These are phyloP conservation scores for Chionoecetes opilio DNA, from an alignment of 1,140 invertebrate species.

Conservation along the genomic window DNA sequence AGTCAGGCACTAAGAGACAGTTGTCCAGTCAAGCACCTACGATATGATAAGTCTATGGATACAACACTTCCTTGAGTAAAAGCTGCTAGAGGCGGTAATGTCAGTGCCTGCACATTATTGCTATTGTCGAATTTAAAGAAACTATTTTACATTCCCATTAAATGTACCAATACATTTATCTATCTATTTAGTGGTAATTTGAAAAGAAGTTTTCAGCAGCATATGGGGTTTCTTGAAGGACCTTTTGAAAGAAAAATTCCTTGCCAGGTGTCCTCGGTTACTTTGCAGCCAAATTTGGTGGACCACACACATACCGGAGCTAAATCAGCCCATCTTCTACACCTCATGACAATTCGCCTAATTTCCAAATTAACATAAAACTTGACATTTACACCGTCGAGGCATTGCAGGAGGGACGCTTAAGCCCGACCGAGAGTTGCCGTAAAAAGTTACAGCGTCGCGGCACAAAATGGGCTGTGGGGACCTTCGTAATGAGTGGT, in stretches of 20 bases:
- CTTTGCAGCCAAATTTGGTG: neutral
- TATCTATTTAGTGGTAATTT: neutral
- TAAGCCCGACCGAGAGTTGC: neutral
- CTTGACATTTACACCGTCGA: constrained; percentile 71
- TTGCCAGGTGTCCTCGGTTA: neutral
- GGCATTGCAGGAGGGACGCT: constrained; percentile 62
- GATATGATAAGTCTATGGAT: too few species aligned
- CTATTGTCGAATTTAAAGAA: too few species aligned
- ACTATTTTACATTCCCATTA: too few species aligned
- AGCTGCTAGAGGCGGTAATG: too few species aligned
- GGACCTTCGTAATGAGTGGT: constrained; percentile 67
- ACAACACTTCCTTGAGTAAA: too few species aligned
- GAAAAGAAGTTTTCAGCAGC: neutral
- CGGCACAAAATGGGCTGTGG: constrained; percentile 49
- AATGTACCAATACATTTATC: too few species aligned
- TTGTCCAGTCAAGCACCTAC: too few species aligned
- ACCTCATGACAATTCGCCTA: constrained; percentile 63
- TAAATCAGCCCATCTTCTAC: constrained; percentile 1
- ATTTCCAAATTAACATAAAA: constrained; percentile 74
- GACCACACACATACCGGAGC: neutral
- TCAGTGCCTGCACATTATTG: too few species aligned
- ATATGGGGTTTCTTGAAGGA: neutral
- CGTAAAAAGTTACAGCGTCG: constrained; percentile 66
- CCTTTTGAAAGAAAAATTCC: neutral
- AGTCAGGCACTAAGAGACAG: too few species aligned